Percentiles rank a stretch among this genome's conserved stretches.
These are phyloP conservation scores for Plebejus argus DNA, from an alignment of 2,888 invertebrate genomes.

Conservation along the genomic window DNA sequence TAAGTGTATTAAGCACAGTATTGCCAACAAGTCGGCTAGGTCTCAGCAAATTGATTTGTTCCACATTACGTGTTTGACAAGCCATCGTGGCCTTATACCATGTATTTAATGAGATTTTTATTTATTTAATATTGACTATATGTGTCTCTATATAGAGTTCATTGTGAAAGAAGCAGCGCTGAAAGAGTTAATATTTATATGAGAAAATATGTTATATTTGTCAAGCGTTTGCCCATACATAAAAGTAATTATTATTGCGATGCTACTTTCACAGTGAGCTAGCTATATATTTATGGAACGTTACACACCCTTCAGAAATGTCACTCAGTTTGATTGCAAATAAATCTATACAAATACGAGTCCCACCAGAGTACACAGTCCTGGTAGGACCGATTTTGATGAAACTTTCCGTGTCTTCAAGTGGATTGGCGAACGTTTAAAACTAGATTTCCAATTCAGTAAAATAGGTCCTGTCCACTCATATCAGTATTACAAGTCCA, in stretches of 20 bases:
- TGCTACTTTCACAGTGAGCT: too few relatives aligned
- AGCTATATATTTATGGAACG: too few relatives aligned
- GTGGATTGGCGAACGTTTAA: neutral
- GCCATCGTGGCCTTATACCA: constrained; percentile 44
- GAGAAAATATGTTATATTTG: too few relatives aligned
- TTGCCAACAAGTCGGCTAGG: constrained; percentile 38
- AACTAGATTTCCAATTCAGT: neutral
- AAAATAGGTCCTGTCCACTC: constrained; percentile 4
- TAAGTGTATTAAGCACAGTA: constrained; percentile 23
- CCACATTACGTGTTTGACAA: constrained; percentile 44
- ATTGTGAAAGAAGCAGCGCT: too few relatives aligned
- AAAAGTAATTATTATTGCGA: too few relatives aligned
- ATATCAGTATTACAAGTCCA: neutral
- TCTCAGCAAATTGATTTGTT: constrained; percentile 46
- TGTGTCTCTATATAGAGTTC: too few relatives aligned
- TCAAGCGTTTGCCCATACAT: too few relatives aligned
- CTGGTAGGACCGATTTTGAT: neutral
- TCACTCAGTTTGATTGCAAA: too few relatives aligned
- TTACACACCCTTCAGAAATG: too few relatives aligned
- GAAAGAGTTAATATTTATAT: too few relatives aligned
- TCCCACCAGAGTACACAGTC: too few relatives aligned
- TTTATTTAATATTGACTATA: neutral
- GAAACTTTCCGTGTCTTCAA: neutral
- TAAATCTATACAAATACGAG: too few relatives aligned
- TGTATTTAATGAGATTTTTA: neutral